Percentiles rank a stretch among this genome's conserved stretches.
These are phyloP conservation scores for Lepidonotus clava DNA, from an alignment of 2,888 invertebrate genomes.

Conservation along the genomic window DNA sequence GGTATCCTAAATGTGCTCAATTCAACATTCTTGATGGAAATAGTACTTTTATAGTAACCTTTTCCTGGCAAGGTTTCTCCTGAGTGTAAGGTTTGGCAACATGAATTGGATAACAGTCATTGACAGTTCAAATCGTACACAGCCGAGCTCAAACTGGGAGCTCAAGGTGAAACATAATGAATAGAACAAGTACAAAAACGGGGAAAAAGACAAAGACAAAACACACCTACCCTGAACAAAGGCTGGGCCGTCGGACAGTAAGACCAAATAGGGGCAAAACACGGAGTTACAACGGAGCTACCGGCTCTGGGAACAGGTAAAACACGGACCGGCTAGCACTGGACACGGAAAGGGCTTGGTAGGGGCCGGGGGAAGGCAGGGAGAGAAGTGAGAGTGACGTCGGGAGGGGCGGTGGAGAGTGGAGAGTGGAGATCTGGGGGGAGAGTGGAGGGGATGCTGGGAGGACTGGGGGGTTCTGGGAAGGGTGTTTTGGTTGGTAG, in stretches of 20 bases:
- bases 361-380: background rate
- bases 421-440: background rate
- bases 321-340: background rate
- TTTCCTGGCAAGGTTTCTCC: too few relatives aligned
- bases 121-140: too few relatives aligned
- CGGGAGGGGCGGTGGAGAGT: background rate
- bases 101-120: too few relatives aligned
- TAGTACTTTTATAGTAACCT: too few relatives aligned
- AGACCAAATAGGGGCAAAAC: slow-evolving; percentile 2
- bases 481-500: background rate
- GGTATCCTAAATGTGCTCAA: too few relatives aligned
- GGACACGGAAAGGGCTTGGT: background rate
- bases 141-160: too few relatives aligned
- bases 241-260: background rate
- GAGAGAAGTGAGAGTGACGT: background rate
- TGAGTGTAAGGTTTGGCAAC: too few relatives aligned
- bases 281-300: background rate
- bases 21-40: too few relatives aligned
- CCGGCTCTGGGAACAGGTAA: background rate
- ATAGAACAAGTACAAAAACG: too few relatives aligned
- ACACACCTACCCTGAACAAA: slow-evolving; percentile 11
- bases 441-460: background rate
- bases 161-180: too few relatives aligned
- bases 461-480: background rate
- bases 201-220: slow-evolving; percentile 23